Conservation (phyloP, 2,888 invertebrate genomes). For the Drosophila nigritarsus region DNA sequence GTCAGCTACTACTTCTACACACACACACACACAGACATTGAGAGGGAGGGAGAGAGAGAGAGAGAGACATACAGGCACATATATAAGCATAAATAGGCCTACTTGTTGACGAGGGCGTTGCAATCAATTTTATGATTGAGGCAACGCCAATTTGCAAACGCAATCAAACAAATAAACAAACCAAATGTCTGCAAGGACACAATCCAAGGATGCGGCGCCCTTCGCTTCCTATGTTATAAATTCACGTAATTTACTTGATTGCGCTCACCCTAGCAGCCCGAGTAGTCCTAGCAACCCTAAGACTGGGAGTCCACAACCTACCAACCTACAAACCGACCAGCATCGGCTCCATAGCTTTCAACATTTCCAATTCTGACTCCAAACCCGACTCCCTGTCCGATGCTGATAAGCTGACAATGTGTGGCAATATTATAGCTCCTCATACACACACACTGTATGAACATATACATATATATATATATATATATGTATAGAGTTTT, state of each 20-base stretch:
- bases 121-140: conserved; percentile 65
- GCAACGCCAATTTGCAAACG: conserved; percentile 60
- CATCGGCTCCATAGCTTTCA: not conserved
- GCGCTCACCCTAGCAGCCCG: conserved; percentile 23
- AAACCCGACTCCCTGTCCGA: not conserved
- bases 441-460: not conserved
- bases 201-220: conserved; percentile 42
- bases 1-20: conserved; percentile 4
- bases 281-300: conserved; percentile 22
- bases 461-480: not conserved
- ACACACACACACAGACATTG: not conserved
- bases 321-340: not conserved
- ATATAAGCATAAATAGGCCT: conserved; percentile 30
- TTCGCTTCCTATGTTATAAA: conserved; percentile 55
- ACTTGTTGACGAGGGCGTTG: conserved; percentile 54
- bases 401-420: conserved; percentile 52
- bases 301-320: not conserved
- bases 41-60: not conserved
- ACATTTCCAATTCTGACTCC: not conserved
- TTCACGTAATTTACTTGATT: conserved; percentile 66
- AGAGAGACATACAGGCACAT: not conserved
- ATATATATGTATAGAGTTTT: not conserved
- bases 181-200: conserved; percentile 23
- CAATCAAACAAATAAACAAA: conserved; percentile 55
- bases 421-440: conserved; percentile 19